Evolutionary conservation across 1,140 invertebrate genomes (phyloP).

Genomic region (Acromyrmex echinatior): DNA sequence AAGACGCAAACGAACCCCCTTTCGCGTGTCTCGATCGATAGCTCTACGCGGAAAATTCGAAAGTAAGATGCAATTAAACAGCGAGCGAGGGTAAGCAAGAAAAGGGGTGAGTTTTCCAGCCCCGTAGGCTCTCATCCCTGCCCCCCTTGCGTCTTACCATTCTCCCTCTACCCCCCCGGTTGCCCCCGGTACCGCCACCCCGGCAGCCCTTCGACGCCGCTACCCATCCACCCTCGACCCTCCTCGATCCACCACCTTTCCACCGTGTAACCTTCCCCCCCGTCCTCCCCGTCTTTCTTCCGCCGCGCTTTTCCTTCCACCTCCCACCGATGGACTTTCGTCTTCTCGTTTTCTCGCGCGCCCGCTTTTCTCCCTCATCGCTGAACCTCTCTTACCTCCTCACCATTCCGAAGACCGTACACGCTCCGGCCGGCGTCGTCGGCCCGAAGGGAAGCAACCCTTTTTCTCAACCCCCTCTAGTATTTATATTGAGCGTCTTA

Average conservation of each 20-base stretch:
- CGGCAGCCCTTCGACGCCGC: slow-evolving; percentile 65
- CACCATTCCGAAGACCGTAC: slow-evolving; percentile 66
- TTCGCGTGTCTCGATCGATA: slow-evolving; percentile 86
- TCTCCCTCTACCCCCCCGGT: slow-evolving; percentile 41
- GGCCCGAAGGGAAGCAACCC: slow-evolving; percentile 86
- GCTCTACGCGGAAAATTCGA: slow-evolving; percentile 87
- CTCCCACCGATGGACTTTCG: slow-evolving; percentile 57
- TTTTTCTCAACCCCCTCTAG: slow-evolving; percentile 86
- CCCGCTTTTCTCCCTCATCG: slow-evolving; percentile 53
- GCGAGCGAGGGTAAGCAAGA: slow-evolving; percentile 87
- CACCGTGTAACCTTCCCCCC: slow-evolving; percentile 63
- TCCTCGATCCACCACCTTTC: slow-evolving; percentile 75
- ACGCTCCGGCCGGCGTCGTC: slow-evolving; percentile 81
- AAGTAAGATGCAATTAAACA: slow-evolving; percentile 88
- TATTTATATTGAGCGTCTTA: slow-evolving; percentile 88
- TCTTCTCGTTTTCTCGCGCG: slow-evolving; percentile 64
- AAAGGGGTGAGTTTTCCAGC: slow-evolving; percentile 87
- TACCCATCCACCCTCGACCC: slow-evolving; percentile 61
- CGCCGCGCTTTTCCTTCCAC: slow-evolving; percentile 50
- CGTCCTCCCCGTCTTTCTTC: slow-evolving; percentile 74
- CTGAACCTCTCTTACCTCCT: slow-evolving; percentile 49
- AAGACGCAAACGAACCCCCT: slow-evolving; percentile 86
- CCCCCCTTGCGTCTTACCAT: slow-evolving; percentile 52
- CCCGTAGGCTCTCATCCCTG: slow-evolving; percentile 71
- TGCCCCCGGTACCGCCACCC: slow-evolving; percentile 54